Conservation (phyloP, 2,113 vertebrate genomes). For the Nothocercus julius region DNA sequence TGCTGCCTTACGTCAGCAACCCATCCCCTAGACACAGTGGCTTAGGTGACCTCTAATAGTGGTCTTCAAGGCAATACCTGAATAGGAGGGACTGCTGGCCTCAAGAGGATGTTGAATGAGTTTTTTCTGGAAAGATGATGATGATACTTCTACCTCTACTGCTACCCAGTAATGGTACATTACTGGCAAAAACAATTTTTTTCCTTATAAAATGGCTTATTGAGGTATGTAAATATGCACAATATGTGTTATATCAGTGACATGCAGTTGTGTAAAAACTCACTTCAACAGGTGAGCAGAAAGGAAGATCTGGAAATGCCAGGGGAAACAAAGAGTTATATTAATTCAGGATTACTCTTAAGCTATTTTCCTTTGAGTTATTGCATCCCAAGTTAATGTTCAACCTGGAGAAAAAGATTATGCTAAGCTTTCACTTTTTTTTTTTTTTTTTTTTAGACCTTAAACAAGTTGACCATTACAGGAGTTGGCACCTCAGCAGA, state of each 20-base stretch:
- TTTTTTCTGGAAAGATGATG: neutral
- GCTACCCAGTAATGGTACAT: neutral
- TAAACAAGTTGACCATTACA: neutral
- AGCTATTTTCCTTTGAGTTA: neutral
- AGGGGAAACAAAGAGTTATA: neutral
- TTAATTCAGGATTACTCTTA: neutral
- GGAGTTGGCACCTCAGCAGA: neutral
- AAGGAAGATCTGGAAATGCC: neutral
- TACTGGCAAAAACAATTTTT: neutral
- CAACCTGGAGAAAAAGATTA: neutral
- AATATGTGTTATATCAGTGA: neutral
- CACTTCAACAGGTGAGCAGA: neutral
- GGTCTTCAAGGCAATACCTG: neutral
- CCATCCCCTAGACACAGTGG: neutral
- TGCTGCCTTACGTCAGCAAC: neutral
- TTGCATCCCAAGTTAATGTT: neutral
- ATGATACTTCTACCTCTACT: neutral
- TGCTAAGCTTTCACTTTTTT: neutral
- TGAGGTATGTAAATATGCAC: fast-evolving
- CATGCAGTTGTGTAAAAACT: neutral
- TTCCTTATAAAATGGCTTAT: neutral
- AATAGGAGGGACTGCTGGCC: neutral
- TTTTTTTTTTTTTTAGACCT: neutral
- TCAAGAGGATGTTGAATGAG: neutral
- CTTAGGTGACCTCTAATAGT: neutral